Conservation (phyloP, 2,113 vertebrate species). For the Chlorodrepanis virens region DNA sequence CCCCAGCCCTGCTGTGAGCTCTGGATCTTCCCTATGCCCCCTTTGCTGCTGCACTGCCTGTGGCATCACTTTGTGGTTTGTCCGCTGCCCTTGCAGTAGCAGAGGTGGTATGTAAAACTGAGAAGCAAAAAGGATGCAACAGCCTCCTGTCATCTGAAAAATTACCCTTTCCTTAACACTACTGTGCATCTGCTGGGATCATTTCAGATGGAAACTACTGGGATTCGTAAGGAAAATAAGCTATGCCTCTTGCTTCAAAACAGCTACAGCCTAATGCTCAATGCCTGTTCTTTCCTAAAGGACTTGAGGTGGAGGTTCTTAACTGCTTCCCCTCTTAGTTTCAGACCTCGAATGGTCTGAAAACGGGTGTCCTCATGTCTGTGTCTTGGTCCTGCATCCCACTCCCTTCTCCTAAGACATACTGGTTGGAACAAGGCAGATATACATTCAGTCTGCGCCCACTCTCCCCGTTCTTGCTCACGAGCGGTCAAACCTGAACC, state of each 20-base stretch:
- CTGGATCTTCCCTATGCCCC: neutral
- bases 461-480: neutral
- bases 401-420: neutral
- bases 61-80: neutral
- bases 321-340: neutral
- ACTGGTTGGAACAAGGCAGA: neutral
- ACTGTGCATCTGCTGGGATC: neutral
- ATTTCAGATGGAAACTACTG: neutral
- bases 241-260: neutral
- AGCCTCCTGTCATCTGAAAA: neutral
- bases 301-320: neutral
- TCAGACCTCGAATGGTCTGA: neutral
- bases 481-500: neutral
- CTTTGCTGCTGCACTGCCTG: neutral
- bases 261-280: neutral
- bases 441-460: neutral
- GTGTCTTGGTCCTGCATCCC: neutral
- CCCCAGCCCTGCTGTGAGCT: rapidly evolving
- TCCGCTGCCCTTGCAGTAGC: neutral
- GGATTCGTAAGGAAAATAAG: neutral
- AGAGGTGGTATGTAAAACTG: neutral
- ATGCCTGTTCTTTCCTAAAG: neutral
- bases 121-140: neutral
- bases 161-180: neutral
- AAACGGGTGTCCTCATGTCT: neutral